Conservation (phyloP, 92 coral and sea anemone species). For the Siderastrea siderea region DNA sequence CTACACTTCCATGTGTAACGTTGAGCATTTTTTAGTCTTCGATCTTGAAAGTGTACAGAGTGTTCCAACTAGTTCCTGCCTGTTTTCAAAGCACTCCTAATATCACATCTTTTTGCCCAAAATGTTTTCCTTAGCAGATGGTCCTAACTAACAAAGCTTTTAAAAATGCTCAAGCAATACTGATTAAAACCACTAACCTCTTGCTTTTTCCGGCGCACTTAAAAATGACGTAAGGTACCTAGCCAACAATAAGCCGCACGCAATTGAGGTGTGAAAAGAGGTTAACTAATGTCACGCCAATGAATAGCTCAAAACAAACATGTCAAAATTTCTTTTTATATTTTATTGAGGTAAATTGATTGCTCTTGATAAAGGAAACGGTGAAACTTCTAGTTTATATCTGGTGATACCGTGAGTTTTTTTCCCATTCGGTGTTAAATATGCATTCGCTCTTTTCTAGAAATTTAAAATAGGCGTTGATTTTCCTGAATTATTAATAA, state of each 20-base stretch:
- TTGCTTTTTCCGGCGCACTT: not conserved
- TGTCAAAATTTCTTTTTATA: not conserved
- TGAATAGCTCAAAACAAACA: not conserved
- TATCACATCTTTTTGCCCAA: not conserved
- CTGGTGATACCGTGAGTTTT: not conserved
- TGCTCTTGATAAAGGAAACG: not conserved
- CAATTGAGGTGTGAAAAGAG: not conserved
- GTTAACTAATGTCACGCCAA: no score
- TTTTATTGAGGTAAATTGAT: not conserved
- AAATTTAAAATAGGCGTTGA: no score
- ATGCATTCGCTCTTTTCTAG: no score
- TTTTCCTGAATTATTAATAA: not conserved
- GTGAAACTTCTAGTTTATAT: not conserved
- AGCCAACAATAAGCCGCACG: constrained; percentile 5
- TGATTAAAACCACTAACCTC: not conserved
- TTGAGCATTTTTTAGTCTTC: not conserved
- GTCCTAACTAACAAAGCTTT: not conserved
- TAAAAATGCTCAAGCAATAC: not conserved
- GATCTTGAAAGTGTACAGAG: no score
- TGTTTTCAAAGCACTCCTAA: not conserved
- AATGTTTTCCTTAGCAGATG: not conserved
- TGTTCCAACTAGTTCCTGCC: not conserved
- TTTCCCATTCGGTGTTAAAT: no score
- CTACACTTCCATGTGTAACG: not conserved
- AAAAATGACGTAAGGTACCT: not conserved